Evolutionary conservation across 2,797 vertebrate genomes (phyloP), one percentile per base, ranked within the genome.

Genomic region (Alfaro cultratus): DNA sequence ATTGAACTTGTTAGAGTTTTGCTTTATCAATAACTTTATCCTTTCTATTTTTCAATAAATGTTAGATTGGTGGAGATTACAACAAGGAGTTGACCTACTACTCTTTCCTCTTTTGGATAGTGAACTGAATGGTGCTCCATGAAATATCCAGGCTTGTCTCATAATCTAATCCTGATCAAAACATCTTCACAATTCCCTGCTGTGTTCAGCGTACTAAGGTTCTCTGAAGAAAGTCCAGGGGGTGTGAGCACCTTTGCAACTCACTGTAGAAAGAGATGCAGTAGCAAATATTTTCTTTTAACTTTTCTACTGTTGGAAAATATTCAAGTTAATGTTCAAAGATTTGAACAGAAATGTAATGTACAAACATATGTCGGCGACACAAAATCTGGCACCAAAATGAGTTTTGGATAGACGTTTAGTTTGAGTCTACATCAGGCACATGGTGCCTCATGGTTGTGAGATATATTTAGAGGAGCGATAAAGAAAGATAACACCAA

Each of bases 351-450:
- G 12, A 46, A 46, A 46, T 13, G 12, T 39, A 26, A 45, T 43
- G 26, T 71, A 23, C n/a, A 60, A 72, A 34, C 53, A 45, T 16
- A 8, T 26, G 15, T 71, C 21, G 64, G 39, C 9, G n/a, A 49
- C 45, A 4, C 29, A 45, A 29, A 43, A 15, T 76, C 75, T 76
- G 29, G 74, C 13, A 39, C 29, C 74, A 76, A 15, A 47, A 75
- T 70, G 46, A 75, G 60, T 86, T 75, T 82, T 75, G 62, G 62
- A 71, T 31, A 13, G 60, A 39, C 75, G 21, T 31, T 55, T n/a
- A 43, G 23, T 53, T 18, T 12, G 26, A 55, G 36, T 78, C 76
- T 1, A 80, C 80, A 76, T 80, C 16, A 74, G 60, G 26, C 41
- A 16, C 6, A 29, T 46, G 41, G 23, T 43, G 41, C 67, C 12